Conservation (phyloP, 2,888 invertebrate species). For the Cerceris rybyensis region DNA sequence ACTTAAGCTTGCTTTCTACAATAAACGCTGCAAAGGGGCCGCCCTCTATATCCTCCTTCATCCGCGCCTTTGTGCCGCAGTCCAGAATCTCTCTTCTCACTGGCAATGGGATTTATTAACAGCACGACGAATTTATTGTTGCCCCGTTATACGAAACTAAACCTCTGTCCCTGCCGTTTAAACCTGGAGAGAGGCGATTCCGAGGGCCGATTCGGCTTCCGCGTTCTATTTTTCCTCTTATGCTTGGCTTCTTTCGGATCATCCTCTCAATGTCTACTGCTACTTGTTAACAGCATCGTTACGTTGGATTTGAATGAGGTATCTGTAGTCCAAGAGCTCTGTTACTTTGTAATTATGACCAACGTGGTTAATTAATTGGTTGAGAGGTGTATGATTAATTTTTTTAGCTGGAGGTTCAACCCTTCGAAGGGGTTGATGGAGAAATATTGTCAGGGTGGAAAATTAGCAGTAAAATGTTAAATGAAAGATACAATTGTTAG, state of each 20-base stretch:
- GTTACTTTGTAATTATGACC: no score
- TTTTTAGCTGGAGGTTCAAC: no score
- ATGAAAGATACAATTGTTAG: no score
- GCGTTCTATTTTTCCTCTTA: slow-evolving; percentile 1
- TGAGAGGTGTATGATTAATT: no score
- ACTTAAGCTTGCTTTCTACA: slow-evolving; percentile 69
- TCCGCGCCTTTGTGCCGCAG: slow-evolving; percentile 63
- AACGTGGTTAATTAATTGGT: no score
- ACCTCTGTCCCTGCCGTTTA: slow-evolving; percentile 39
- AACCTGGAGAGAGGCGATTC: slow-evolving; percentile 10
- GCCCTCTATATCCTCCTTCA: slow-evolving; percentile 66
- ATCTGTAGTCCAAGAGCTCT: no score
- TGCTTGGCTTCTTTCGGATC: slow-evolving; percentile 7
- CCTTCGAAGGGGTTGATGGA: no score
- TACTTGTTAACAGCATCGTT: neutral
- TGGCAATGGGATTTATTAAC: slow-evolving; percentile 68
- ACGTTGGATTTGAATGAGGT: no score
- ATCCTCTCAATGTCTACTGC: neutral
- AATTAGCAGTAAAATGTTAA: no score
- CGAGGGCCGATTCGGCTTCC: neutral
- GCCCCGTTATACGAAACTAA: slow-evolving; percentile 62
- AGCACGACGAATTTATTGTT: slow-evolving; percentile 69
- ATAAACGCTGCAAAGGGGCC: slow-evolving; percentile 72
- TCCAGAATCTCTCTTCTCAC: slow-evolving; percentile 55
- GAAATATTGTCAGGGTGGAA: no score